Percentiles rank a stretch among this genome's conserved stretches.
Conservation (phyloP, 2,797 vertebrate genomes). For the Acrossocheilus fasciatus region DNA sequence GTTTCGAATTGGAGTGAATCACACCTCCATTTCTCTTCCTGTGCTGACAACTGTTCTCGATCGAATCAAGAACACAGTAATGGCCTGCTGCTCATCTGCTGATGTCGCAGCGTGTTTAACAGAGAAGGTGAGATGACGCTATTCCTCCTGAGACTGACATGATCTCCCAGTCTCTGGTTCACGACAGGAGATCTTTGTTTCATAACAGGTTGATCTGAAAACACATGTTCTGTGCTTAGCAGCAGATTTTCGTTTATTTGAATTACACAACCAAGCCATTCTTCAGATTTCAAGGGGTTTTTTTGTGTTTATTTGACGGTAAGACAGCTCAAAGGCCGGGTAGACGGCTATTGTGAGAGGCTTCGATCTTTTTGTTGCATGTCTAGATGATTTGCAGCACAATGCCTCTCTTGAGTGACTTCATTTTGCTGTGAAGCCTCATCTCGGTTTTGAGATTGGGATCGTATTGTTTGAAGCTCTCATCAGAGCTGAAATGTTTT, state of each 20-base stretch:
- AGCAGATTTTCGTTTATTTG: background rate
- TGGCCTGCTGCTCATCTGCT: slow-evolving; percentile 69
- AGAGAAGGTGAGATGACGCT: slow-evolving; percentile 65
- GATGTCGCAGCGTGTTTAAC: slow-evolving; percentile 68
- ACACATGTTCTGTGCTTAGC: background rate
- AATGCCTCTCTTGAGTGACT: background rate
- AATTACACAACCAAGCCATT: background rate
- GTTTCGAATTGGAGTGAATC: slow-evolving; percentile 71
- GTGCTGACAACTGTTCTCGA: slow-evolving; percentile 70
- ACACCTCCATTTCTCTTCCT: slow-evolving; percentile 70
- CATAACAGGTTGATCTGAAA: background rate
- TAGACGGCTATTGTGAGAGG: slow-evolving; percentile 6
- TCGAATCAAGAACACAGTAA: background rate
- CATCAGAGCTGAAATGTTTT: too few species aligned
- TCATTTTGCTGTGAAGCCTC: background rate
- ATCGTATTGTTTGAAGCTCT: background rate
- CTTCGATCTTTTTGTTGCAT: slow-evolving; percentile 23
- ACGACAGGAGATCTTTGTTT: background rate
- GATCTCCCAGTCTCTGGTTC: background rate
- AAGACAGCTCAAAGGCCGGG: background rate
- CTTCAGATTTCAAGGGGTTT: background rate
- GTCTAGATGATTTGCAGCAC: slow-evolving; percentile 3
- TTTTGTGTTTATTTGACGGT: background rate
- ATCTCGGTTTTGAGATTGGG: background rate
- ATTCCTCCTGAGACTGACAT: background rate